These are phyloP conservation scores for Megaceryle maxima DNA, from an alignment of 2,113 vertebrate species.

Conservation along the genomic window DNA sequence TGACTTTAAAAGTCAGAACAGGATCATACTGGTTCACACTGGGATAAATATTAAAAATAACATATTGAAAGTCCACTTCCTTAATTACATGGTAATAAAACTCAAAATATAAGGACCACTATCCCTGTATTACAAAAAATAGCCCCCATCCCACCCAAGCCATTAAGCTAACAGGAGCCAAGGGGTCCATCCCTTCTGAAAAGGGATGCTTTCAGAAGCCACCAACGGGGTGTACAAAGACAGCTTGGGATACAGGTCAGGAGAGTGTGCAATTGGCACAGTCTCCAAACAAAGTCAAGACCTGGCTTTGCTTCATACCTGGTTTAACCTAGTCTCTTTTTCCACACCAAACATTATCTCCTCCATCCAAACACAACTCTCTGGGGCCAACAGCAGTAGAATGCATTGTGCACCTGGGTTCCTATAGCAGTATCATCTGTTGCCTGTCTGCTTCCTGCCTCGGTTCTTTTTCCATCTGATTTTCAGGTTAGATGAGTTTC, in stretches of 20 bases:
- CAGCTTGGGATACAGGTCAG: not conserved
- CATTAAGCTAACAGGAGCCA: not conserved
- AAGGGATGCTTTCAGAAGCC: not conserved
- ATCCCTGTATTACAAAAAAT: not conserved
- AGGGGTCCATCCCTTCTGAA: not conserved
- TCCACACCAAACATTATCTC: not conserved
- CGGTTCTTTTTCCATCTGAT: not conserved
- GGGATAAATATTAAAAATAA: not conserved
- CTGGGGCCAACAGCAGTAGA: not conserved
- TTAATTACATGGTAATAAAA: not conserved
- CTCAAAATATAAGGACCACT: not conserved
- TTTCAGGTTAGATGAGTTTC: not conserved
- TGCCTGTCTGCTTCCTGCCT: not conserved
- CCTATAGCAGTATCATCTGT: not conserved
- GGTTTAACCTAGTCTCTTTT: not conserved
- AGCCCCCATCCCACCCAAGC: not conserved
- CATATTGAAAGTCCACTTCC: not conserved
- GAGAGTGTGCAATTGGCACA: not conserved
- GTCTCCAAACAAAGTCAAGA: not conserved
- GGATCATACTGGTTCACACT: not conserved
- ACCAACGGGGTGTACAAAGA: accelerated
- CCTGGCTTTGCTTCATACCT: not conserved
- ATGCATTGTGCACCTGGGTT: not conserved
- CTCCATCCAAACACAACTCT: not conserved
- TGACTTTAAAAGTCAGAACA: not conserved